Percentiles rank a stretch among this genome's conserved stretches.
These are phyloP conservation scores for Hemaris fuciformis DNA, from an alignment of 2,888 invertebrate genomes.

Conservation along the genomic window DNA sequence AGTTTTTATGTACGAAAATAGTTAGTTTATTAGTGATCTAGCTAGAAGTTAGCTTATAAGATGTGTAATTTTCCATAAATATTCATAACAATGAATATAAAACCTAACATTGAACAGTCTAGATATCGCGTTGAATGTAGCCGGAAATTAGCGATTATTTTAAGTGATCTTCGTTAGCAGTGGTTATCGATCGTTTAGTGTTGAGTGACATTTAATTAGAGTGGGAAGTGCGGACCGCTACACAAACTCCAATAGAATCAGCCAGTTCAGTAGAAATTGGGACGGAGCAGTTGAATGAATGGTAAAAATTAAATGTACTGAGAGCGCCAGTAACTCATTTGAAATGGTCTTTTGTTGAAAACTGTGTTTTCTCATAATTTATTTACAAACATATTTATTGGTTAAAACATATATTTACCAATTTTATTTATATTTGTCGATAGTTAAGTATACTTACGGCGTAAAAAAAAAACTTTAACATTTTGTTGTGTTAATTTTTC, in stretches of 20 bases:
- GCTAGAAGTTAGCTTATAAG: neutral
- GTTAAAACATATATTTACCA: neutral
- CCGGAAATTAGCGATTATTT: slow-evolving; percentile 2
- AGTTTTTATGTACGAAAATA: neutral
- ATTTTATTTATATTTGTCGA: too few species aligned
- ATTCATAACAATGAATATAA: neutral
- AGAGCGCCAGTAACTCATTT: neutral
- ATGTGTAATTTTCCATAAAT: neutral
- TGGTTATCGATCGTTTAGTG: slow-evolving; percentile 25
- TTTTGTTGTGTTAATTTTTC: too few species aligned
- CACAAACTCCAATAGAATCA: slow-evolving; percentile 9
- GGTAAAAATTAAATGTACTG: slow-evolving; percentile 3
- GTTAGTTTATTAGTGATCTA: neutral
- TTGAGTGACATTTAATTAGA: slow-evolving; percentile 39
- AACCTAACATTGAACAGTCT: neutral
- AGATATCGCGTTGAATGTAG: neutral
- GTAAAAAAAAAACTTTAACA: too few species aligned
- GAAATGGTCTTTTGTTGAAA: neutral
- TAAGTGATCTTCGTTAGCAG: slow-evolving; percentile 14
- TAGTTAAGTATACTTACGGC: too few species aligned
- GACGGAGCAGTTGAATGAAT: neutral
- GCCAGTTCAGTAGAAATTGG: slow-evolving; percentile 7
- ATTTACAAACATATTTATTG: neutral
- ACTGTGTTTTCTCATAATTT: neutral
- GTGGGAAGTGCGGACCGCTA: slow-evolving; percentile 26